Evolutionary conservation across 1,140 invertebrate species (phyloP).

Genomic region (Cheumatopsyche charites): DNA sequence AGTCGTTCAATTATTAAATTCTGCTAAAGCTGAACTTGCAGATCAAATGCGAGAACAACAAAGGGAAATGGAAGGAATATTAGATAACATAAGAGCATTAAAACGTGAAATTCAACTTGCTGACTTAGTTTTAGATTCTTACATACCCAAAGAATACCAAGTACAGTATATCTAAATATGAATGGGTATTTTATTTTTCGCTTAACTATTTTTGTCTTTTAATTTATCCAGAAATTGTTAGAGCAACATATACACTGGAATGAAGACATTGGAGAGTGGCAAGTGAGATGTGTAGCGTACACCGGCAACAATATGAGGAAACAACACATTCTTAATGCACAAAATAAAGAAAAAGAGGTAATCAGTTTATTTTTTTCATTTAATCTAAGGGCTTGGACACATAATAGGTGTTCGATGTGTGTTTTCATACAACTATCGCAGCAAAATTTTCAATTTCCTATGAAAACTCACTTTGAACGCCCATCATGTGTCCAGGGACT

Average conservation of each 20-base stretch:
- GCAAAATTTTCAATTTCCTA: too few relatives aligned
- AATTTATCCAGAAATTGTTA: slow-evolving; percentile 76
- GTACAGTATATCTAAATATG: slow-evolving; percentile 51
- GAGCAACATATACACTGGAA: slow-evolving; percentile 95
- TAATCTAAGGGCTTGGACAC: too few relatives aligned
- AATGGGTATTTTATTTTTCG: slow-evolving; percentile 17
- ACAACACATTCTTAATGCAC: slow-evolving; percentile 45
- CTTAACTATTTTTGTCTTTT: slow-evolving; percentile 36
- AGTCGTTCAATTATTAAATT: slow-evolving; percentile 80
- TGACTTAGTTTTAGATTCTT: slow-evolving; percentile 83
- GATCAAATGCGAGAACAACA: slow-evolving; percentile 95
- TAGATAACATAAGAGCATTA: slow-evolving; percentile 90
- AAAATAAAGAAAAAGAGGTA: slow-evolving; percentile 48
- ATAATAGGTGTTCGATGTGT: too few relatives aligned
- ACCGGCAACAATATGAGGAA: slow-evolving; percentile 98
- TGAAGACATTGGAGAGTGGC: slow-evolving; percentile 98
- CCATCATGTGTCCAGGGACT: too few relatives aligned
- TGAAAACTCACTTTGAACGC: background rate
- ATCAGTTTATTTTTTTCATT: background rate
- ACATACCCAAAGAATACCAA: slow-evolving; percentile 92
- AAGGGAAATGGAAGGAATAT: slow-evolving; percentile 92
- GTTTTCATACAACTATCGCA: too few relatives aligned
- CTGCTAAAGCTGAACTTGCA: slow-evolving; percentile 83
- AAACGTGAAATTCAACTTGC: slow-evolving; percentile 91
- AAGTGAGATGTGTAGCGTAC: slow-evolving; percentile 96